Evolutionary conservation across 2,113 vertebrate genomes (phyloP), one percentile per base, ranked within the genome.

Genomic region (Arothron firmamentum): DNA sequence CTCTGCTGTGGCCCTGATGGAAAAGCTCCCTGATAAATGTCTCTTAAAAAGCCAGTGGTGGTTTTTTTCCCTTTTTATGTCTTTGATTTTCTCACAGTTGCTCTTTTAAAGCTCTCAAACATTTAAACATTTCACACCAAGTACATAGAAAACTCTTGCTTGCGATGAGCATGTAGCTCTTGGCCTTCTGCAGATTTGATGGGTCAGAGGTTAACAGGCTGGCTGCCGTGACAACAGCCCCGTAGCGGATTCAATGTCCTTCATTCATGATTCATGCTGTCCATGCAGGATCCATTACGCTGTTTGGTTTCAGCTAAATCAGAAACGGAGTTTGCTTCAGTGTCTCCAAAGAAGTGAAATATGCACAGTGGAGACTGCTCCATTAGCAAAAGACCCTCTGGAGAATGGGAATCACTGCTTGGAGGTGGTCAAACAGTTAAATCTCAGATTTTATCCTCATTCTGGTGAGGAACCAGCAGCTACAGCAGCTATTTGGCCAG

Each of bases 151-250:
- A 12, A 18, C 61, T 79, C 51, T 62, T 75, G 68, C 63, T 70
- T 75, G 60, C 70, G 58, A 59, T 16, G 49, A 70, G 48, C 34
- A 2, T 9, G 34, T 12, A 38, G 9, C 34, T 38, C 1, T 38
- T 38, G 12, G 8, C 34, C 34, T 38, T 11, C 34, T 38, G 9
- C 9, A 38, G 59, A 79, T 78, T 79, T 59, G 50, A 82, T 81
- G 85, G 80, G 78, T 52, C 70, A 80, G 50, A 65, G 82, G 83
- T 85, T 92, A 88, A 89, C 84, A 79, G 68, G 52, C 70, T 28
- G 77, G 88, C 80, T 78, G 84, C 67, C 72, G 76, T 55, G 74
- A 82, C 67, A 70, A 60, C 0, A 8, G 73, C 70, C 75, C 63
- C 50, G 75, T 74, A 65, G 70, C 64, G 76, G 76, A 84, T 82